Evolutionary conservation across 2,113 vertebrate genomes (phyloP), one percentile per base, ranked within the genome.

Genomic region (Solenodon paradoxus): DNA sequence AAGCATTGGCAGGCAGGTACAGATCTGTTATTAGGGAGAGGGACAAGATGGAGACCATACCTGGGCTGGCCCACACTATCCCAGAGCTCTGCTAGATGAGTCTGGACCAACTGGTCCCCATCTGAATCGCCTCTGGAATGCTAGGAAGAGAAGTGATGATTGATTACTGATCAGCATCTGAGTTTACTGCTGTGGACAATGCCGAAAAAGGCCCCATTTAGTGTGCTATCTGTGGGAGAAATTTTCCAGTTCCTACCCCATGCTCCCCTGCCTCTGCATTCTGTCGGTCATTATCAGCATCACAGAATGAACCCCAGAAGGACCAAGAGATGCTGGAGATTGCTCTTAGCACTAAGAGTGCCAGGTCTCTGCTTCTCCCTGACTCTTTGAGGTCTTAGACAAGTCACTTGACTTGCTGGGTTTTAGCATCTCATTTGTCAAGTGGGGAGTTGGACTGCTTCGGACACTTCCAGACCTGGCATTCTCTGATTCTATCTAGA

Each of bases 401-500:
- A 64, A 75, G n/a, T 4, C 20, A 59, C n/a, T 55, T 69, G 66
- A 72, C 45, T 61, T 64, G 38, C 11, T 71, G 66, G n/a, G 3
- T 55, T 51, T 68, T 15, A 2, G 28, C 32, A 20, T 68, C 32
- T 9, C 15, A 11, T 47, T 74, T 80, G 53, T 38, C 93, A 79
- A 85, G 16, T n/a, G 24, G 6, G 12, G 3, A 87, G 38, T 45
- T 84, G 38, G 55, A 85, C 3, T 45, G 77, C 1, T 26, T 92
- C 74, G 64, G 57, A 88, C 38, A 89, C 35, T 86, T 77, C 53
- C 26, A 53, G 47, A 17, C 22, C 53, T 42, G 42, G 55, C 8
- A 35, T 55, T 49, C 79, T 95, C 63, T 22, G 51, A 75, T 71
- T 92, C 35, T 55, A 42, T 71, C 71, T 78, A 77, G 45, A 78